A percentile compares a stretch with the other conserved stretches of the same genome.
These are phyloP conservation scores for Platycheirus albimanus DNA, from an alignment of 2,888 invertebrate species.

Conservation along the genomic window DNA sequence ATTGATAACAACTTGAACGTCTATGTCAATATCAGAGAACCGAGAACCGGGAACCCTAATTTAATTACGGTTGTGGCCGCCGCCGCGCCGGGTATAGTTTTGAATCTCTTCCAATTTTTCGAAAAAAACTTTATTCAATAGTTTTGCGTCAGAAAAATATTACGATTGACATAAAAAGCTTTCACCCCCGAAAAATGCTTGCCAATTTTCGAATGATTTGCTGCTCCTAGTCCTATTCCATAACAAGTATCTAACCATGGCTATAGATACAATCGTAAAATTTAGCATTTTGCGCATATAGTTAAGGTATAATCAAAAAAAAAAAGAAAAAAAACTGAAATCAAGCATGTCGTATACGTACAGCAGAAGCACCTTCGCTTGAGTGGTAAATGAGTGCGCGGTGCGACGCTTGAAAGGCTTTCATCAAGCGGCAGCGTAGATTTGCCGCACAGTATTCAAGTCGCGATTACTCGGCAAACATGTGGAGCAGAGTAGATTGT, in stretches of 20 bases:
- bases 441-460: constrained; percentile 78
- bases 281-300: constrained; percentile 43
- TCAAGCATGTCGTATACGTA: constrained; percentile 73
- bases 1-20: background rate
- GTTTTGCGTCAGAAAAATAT: constrained; percentile 40
- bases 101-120: background rate
- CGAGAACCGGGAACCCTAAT: background rate
- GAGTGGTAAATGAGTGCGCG: constrained; percentile 62
- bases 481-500: constrained; percentile 76
- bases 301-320: constrained; percentile 24
- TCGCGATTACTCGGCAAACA: constrained; percentile 82
- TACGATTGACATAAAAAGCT: constrained; percentile 42
- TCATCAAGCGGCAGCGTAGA: constrained; percentile 46
- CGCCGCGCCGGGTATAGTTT: too few species aligned
- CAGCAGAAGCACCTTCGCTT: constrained; percentile 61
- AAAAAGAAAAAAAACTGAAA: constrained; percentile 57
- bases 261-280: constrained; percentile 10
- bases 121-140: background rate
- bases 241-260: constrained; percentile 54
- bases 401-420: constrained; percentile 49
- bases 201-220: constrained; percentile 45
- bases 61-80: background rate
- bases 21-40: constrained; percentile 30
- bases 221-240: constrained; percentile 33
- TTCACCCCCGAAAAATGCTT: constrained; percentile 43